These are phyloP conservation scores for Murina feae DNA, from an alignment of 2,113 vertebrate genomes.

Conservation along the genomic window DNA sequence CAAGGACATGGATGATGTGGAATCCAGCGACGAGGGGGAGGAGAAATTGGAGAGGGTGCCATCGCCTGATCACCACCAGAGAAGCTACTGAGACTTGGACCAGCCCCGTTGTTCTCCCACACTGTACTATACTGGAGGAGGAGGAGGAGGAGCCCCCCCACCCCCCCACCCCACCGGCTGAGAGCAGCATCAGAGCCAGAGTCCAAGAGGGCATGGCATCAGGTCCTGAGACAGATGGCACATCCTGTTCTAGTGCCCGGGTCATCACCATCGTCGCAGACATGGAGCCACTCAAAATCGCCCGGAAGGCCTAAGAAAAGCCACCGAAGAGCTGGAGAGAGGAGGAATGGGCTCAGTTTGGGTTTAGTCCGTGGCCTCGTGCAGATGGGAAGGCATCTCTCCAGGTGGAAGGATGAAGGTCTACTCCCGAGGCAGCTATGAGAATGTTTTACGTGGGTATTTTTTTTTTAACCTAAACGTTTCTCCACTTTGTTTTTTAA, in stretches of 20 bases:
- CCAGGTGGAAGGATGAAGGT: constrained; percentile 1
- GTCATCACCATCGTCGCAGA: constrained; percentile 94
- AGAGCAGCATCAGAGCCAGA: constrained; percentile 95
- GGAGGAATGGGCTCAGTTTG: constrained; percentile 78
- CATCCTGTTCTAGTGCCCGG: constrained; percentile 93
- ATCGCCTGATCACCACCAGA: constrained; percentile 91
- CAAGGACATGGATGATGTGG: constrained; percentile 96
- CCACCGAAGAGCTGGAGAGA: constrained; percentile 95
- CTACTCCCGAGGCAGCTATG: constrained; percentile 45
- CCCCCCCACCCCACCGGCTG: constrained; percentile 72
- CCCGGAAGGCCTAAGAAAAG: constrained; percentile 97
- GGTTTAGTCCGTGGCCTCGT: background rate
- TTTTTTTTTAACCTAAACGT: background rate
- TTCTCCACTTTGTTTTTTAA: background rate
- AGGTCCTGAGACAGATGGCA: constrained; percentile 92
- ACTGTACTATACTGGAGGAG: constrained; percentile 84
- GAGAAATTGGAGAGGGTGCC: constrained; percentile 92
- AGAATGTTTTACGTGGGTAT: background rate
- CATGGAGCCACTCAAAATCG: constrained; percentile 93
- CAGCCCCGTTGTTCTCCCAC: constrained; percentile 91
- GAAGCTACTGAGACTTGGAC: constrained; percentile 93
- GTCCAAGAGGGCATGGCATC: constrained; percentile 92
- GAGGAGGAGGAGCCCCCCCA: constrained; percentile 89
- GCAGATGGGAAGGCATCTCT: background rate
- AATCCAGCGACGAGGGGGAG: constrained; percentile 94